Evolutionary conservation across 2,888 invertebrate genomes (phyloP).

Genomic region (Hyles lineata): DNA sequence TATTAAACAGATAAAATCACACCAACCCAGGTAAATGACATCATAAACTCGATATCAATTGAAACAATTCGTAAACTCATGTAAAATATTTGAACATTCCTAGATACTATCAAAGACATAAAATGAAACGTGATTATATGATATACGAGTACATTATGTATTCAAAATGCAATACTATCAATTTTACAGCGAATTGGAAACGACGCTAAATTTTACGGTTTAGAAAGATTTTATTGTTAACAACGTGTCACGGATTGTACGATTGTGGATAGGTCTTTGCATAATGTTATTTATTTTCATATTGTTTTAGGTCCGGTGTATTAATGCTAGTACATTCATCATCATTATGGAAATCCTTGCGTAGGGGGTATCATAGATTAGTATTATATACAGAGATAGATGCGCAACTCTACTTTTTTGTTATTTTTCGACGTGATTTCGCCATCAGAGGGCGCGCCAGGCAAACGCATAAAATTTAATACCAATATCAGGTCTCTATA

Average conservation of each 20-base stretch:
- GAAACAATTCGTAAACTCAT: conserved; percentile 31
- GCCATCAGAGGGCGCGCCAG: too few relatives aligned
- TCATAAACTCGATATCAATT: conserved; percentile 36
- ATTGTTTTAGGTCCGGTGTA: too few relatives aligned
- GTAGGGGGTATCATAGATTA: too few relatives aligned
- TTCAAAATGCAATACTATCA: conserved; percentile 32
- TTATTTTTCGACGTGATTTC: too few relatives aligned
- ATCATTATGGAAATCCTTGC: too few relatives aligned
- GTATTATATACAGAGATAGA: too few relatives aligned
- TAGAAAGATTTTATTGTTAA: conserved; percentile 16
- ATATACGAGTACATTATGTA: conserved; percentile 36
- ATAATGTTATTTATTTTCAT: too few relatives aligned
- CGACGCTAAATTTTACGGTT: conserved; percentile 26
- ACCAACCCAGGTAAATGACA: conserved; percentile 10
- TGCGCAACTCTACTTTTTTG: too few relatives aligned
- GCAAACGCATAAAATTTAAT: too few relatives aligned
- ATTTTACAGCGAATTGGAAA: conserved; percentile 46
- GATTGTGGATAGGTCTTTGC: background rate
- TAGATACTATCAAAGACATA: conserved; percentile 38
- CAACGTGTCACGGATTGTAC: conserved; percentile 17
- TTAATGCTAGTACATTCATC: too few relatives aligned
- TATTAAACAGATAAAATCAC: background rate
- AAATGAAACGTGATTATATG: conserved; percentile 42
- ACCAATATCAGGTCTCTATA: too few relatives aligned
- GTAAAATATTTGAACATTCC: conserved; percentile 26